These are phyloP conservation scores for Caranx ignobilis DNA, from an alignment of 2,113 vertebrate genomes.

Conservation along the genomic window DNA sequence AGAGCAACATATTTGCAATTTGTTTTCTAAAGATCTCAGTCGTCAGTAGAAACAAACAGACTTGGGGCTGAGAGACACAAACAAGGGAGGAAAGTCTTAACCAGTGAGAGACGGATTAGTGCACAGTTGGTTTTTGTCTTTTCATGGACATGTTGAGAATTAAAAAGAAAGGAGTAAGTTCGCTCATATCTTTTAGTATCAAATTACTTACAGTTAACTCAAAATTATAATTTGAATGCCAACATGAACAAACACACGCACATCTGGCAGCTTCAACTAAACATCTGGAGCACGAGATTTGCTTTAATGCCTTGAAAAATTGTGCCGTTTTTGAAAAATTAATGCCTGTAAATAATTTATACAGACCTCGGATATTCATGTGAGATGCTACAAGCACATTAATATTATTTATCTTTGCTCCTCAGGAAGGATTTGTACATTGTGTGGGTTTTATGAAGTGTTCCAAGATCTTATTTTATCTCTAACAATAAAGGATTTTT, in stretches of 20 bases:
- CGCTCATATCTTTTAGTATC: not conserved
- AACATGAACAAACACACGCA: not conserved
- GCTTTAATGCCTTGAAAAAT: not conserved
- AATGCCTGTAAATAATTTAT: conserved; percentile 12
- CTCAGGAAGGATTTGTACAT: conserved; percentile 33
- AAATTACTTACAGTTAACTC: not conserved
- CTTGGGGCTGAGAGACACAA: not conserved
- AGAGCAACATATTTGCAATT: not conserved
- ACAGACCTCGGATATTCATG: conserved; percentile 6
- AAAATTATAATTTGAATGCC: not conserved
- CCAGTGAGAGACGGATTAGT: not conserved
- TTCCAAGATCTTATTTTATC: conserved; percentile 4
- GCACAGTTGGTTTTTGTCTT: not conserved
- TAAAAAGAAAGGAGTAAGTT: not conserved
- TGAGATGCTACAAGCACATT: conserved; percentile 1
- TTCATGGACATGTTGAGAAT: not conserved
- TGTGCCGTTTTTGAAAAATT: conserved; percentile 1
- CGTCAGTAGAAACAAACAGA: not conserved
- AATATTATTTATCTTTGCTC: conserved; percentile 28
- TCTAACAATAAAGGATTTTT: conserved; percentile 33
- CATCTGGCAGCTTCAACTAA: not conserved
- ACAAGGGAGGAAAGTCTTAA: not conserved
- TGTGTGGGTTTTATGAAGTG: conserved; percentile 6
- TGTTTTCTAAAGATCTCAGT: not conserved
- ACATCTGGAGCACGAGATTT: conserved; percentile 21